phyloP scores from a whole-genome alignment of 2,113 vertebrate species.

The Pseudopipra pipra region DNA sequence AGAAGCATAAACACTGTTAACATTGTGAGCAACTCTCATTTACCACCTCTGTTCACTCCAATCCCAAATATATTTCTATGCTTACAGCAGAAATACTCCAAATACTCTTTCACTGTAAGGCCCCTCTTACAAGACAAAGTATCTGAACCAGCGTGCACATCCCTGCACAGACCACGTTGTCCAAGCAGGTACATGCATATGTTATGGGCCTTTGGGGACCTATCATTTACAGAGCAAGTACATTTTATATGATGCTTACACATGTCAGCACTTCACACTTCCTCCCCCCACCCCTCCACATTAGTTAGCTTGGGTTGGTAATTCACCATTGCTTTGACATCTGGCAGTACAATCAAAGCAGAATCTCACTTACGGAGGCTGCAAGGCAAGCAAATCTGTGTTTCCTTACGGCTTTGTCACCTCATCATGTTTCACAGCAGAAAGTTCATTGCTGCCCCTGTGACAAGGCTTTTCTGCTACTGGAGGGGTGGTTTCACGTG shows the following conservation, averaged over 20 bases:
- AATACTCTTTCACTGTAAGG: background rate
- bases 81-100: background rate
- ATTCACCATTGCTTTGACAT: slow-evolving; percentile 7
- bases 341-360: slow-evolving; percentile 30
- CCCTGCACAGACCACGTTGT: background rate
- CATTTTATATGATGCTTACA: background rate
- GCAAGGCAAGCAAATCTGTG: slow-evolving; percentile 10
- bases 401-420: slow-evolving; percentile 17
- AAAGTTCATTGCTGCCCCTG: background rate
- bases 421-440: background rate
- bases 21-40: background rate
- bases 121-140: background rate
- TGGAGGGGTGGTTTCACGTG: background rate
- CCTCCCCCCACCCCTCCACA: background rate
- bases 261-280: background rate
- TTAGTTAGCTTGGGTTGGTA: background rate
- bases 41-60: background rate
- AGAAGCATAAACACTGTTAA: background rate
- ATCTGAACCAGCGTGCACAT: background rate
- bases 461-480: background rate
- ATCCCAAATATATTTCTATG: background rate
- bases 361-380: background rate
- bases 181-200: background rate
- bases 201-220: background rate
- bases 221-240: background rate